phyloP scores from a whole-genome alignment of 2,113 vertebrate species.

The Nicator chloris region DNA sequence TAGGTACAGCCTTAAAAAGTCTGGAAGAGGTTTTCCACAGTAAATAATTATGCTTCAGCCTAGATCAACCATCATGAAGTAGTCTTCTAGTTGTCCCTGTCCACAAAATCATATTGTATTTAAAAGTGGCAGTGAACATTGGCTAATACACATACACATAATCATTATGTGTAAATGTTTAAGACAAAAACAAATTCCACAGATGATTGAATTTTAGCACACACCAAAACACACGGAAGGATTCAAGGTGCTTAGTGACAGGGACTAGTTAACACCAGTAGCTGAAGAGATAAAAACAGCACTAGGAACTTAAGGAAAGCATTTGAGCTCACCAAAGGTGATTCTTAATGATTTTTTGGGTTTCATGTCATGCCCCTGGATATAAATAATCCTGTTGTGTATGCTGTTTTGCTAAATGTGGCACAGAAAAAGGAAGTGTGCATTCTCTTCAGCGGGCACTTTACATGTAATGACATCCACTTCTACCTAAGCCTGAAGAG shows the following conservation, averaged over 20 bases:
- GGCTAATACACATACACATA: no score
- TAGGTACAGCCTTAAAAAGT: not conserved
- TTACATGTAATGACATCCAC: not conserved
- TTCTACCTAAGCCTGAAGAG: not conserved
- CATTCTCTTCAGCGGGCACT: not conserved
- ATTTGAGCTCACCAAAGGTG: not conserved
- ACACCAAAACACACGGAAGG: not conserved
- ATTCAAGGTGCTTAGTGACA: not conserved
- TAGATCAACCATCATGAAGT: not conserved
- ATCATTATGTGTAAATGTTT: not conserved
- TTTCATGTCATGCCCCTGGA: not conserved
- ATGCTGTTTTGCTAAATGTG: not conserved
- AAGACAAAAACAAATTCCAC: conserved; percentile 5
- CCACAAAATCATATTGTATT: not conserved
- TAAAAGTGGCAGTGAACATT: not conserved
- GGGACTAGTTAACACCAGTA: not conserved
- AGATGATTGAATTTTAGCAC: conserved; percentile 49
- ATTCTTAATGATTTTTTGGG: not conserved
- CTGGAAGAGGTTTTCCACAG: not conserved
- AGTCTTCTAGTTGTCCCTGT: not conserved
- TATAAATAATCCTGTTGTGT: not conserved
- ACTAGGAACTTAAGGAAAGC: not conserved
- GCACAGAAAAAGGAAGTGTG: not conserved
- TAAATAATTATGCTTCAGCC: not conserved
- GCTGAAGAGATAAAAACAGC: not conserved